A percentile compares a stretch with the other conserved stretches of the same genome.
Evolutionary conservation across 1,140 invertebrate genomes (phyloP).

Genomic region (Heterodera schachtii): DNA sequence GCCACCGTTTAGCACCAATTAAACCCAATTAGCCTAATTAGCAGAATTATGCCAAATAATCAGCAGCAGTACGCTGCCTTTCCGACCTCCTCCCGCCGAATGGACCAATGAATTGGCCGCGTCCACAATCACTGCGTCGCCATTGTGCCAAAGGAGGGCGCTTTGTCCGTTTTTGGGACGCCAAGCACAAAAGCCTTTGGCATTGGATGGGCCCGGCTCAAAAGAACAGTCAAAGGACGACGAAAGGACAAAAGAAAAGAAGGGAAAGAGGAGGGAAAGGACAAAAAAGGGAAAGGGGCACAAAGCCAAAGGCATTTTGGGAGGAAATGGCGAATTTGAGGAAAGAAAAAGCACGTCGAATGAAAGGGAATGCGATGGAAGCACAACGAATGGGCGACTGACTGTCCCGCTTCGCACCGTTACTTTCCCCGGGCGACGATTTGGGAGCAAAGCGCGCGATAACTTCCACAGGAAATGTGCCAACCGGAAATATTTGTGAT

Average conservation of each 20-base stretch:
- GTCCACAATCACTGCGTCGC: constrained; percentile 30
- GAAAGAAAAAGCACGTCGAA: background rate
- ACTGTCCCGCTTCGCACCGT: background rate
- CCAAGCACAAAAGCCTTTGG: constrained; percentile 18
- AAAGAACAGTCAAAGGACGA: constrained; percentile 18
- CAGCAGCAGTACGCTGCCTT: background rate
- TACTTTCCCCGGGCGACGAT: too few relatives aligned
- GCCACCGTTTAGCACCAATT: background rate
- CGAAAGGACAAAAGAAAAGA: background rate
- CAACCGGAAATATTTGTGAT: background rate
- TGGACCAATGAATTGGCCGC: constrained; percentile 30
- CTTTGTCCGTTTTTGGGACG: constrained; percentile 6
- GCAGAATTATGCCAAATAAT: too few relatives aligned
- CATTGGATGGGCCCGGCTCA: background rate
- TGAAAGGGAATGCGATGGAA: background rate
- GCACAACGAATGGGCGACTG: background rate
- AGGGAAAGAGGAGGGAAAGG: constrained; percentile 16
- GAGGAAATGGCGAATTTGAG: background rate
- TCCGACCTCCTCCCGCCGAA: constrained; percentile 20
- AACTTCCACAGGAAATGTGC: background rate
- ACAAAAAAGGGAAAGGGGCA: constrained; percentile 1
- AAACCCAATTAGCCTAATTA: too few relatives aligned
- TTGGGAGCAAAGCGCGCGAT: background rate
- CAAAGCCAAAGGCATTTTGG: background rate
- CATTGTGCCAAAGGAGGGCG: constrained; percentile 31